Percentiles rank a stretch among this genome's conserved stretches.
These are phyloP conservation scores for Larimichthys polyactis DNA, from an alignment of 2,113 vertebrate species.

Conservation along the genomic window DNA sequence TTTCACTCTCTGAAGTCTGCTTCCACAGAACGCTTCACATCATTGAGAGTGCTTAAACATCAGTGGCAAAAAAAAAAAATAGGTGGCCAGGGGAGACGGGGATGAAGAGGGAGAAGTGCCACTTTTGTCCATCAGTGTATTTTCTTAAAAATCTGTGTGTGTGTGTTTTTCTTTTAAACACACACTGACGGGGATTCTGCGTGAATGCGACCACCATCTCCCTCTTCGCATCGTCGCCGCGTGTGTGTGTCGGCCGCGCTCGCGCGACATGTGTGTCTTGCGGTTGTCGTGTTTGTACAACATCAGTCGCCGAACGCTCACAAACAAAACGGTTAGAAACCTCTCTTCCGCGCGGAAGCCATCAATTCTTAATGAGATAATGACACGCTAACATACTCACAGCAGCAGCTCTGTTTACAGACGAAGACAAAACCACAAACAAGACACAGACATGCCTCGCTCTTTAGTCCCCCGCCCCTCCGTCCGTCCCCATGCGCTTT, in stretches of 20 bases:
- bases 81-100: constrained; percentile 15
- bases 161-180: constrained; percentile 1
- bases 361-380: constrained; percentile 84
- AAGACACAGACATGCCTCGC: constrained; percentile 68
- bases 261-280: constrained; percentile 59
- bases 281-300: constrained; percentile 73
- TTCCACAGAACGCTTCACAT: constrained; percentile 64
- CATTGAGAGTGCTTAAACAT: constrained; percentile 56
- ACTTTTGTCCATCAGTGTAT: constrained; percentile 15
- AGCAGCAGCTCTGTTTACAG: constrained; percentile 79
- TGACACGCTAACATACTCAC: constrained; percentile 73
- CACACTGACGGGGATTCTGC: not conserved
- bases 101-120: constrained; percentile 20
- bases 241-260: constrained; percentile 20
- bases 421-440: constrained; percentile 79
- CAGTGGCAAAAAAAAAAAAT: constrained; percentile 26
- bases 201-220: not conserved
- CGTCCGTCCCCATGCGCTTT: constrained; percentile 8
- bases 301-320: constrained; percentile 47
- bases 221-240: not conserved
- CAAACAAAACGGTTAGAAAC: constrained; percentile 77
- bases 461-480: constrained; percentile 13
- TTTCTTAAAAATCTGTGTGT: constrained; percentile 24
- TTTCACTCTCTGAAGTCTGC: constrained; percentile 66
- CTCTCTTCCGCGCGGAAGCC: constrained; percentile 60